Conservation (phyloP, 2,888 invertebrate genomes). For the Andrena trimmerana region DNA sequence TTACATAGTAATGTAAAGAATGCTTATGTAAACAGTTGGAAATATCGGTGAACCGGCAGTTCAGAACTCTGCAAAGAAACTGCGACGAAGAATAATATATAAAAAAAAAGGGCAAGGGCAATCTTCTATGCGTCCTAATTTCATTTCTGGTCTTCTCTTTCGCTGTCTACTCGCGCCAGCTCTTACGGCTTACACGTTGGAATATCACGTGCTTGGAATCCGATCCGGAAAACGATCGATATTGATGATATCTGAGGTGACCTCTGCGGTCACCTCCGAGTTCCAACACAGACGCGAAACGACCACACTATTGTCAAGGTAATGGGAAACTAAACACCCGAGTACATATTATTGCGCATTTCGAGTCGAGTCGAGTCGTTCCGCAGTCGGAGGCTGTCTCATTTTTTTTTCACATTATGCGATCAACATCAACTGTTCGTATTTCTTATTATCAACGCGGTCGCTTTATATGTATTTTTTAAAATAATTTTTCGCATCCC, state of each 20-base stretch:
- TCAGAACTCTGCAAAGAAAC: background rate
- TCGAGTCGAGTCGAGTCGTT: background rate
- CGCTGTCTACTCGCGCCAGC: background rate
- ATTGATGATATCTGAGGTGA: slow-evolving; percentile 40
- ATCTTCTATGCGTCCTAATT: background rate
- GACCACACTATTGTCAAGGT: background rate
- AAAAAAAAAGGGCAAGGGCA: background rate
- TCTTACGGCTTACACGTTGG: background rate
- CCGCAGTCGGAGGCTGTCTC: background rate
- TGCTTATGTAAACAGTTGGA: background rate
- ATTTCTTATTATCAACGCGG: no score
- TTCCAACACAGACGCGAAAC: background rate
- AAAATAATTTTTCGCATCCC: no score
- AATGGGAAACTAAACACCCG: background rate
- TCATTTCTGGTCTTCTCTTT: background rate
- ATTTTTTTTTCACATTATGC: background rate
- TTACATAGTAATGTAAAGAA: background rate
- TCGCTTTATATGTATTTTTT: no score
- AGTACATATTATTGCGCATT: slow-evolving; percentile 1
- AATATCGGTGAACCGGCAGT: background rate
- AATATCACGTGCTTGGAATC: slow-evolving; percentile 18
- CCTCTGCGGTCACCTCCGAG: slow-evolving; percentile 30
- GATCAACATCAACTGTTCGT: background rate
- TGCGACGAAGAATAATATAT: no score
- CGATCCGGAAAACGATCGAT: slow-evolving; percentile 37